phyloP scores from a whole-genome alignment of 2,888 invertebrate species.

The Helleia helle region DNA sequence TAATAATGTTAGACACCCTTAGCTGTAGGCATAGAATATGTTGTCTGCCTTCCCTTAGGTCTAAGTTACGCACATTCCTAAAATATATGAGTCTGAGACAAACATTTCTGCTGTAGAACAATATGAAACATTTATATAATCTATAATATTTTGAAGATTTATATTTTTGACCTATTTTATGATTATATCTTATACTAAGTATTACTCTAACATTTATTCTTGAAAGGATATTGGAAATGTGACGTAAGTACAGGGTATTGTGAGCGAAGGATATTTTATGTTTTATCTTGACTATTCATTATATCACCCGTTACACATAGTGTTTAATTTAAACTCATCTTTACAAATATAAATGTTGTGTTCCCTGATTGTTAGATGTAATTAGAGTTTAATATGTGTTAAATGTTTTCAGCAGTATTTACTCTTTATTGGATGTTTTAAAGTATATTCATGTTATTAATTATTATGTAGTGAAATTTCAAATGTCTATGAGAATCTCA shows the following conservation, averaged over 20 bases:
- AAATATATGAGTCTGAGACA: constrained; percentile 62
- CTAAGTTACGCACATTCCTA: constrained; percentile 69
- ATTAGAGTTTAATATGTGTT: constrained; percentile 49
- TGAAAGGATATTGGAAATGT: constrained; percentile 35
- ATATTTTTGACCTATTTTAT: constrained; percentile 63
- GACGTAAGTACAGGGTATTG: constrained; percentile 66
- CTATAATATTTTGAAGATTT: constrained; percentile 65
- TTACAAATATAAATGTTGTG: constrained; percentile 39
- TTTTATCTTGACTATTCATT: constrained; percentile 32
- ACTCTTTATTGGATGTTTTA: constrained; percentile 39
- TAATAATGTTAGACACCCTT: constrained; percentile 37
- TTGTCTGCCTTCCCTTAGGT: constrained; percentile 49
- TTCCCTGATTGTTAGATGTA: constrained; percentile 41
- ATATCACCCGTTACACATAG: constrained; percentile 23
- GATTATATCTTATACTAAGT: constrained; percentile 57
- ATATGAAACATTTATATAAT: constrained; percentile 57
- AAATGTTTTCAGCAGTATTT: constrained; percentile 61
- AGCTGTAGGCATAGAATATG: constrained; percentile 36
- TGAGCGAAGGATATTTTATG: constrained; percentile 31
- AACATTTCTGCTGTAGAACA: constrained; percentile 64
- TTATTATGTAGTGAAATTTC: constrained; percentile 48
- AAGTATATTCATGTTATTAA: constrained; percentile 47
- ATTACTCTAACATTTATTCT: constrained; percentile 52
- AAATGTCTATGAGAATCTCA: constrained; percentile 44
- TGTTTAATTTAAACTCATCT: constrained; percentile 13